These are phyloP conservation scores for Stenurella melanura DNA, from an alignment of 2,888 invertebrate species.

Conservation along the genomic window DNA sequence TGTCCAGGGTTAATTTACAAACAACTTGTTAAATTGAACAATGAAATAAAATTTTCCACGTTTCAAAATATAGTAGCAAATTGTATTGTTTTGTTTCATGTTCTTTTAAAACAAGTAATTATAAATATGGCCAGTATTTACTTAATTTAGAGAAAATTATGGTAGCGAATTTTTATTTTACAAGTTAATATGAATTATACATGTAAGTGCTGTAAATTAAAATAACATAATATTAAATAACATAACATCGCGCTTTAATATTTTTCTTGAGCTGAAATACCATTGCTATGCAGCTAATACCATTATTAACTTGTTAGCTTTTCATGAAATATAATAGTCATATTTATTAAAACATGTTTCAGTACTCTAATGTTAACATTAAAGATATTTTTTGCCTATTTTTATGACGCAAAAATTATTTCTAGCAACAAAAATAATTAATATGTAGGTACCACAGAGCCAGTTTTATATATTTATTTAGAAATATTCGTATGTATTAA, in stretches of 20 bases:
- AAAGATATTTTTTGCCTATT: too few species aligned
- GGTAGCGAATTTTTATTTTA: neutral
- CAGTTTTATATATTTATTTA: too few species aligned
- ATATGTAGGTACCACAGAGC: too few species aligned
- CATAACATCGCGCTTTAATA: too few species aligned
- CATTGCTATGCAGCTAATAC: too few species aligned
- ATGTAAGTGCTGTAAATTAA: neutral
- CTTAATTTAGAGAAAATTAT: neutral
- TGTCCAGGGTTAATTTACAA: neutral
- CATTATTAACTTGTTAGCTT: too few species aligned
- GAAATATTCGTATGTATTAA: too few species aligned
- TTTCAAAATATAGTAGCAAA: neutral
- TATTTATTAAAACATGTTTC: too few species aligned
- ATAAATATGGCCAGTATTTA: neutral
- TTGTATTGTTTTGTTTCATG: neutral
- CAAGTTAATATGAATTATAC: neutral
- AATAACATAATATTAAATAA: neutral
- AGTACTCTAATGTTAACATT: too few species aligned
- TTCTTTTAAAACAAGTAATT: neutral
- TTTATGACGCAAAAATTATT: too few species aligned
- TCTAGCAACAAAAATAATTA: too few species aligned
- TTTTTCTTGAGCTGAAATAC: neutral
- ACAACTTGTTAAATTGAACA: neutral
- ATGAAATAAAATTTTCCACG: neutral
- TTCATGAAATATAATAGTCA: too few species aligned